Percentiles rank a stretch among this genome's conserved stretches.
These are phyloP conservation scores for Drosophila picticornis DNA, from an alignment of 2,888 invertebrate species.

Conservation along the genomic window DNA sequence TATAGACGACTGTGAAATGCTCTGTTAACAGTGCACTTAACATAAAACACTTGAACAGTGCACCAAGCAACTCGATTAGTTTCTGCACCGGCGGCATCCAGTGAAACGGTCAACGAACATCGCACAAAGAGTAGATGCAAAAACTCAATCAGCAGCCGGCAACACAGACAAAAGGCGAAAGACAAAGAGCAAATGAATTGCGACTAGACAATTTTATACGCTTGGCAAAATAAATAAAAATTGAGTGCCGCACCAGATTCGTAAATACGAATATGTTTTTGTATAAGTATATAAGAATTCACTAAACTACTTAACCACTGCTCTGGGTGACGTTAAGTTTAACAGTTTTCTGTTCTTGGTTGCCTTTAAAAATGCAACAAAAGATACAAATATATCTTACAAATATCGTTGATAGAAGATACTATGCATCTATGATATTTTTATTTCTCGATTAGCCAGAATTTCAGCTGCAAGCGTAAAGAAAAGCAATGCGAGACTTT, in stretches of 20 bases:
- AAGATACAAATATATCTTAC: background rate
- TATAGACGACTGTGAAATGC: background rate
- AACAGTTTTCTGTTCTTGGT: background rate
- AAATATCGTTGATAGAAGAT: background rate
- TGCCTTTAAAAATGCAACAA: background rate
- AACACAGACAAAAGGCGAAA: conserved; percentile 11
- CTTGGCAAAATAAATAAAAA: background rate
- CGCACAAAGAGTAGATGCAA: conserved; percentile 39
- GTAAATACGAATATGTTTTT: background rate
- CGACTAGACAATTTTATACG: conserved; percentile 14
- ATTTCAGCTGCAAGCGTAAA: conserved; percentile 21
- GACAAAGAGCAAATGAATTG: conserved; percentile 2
- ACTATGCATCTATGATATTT: background rate
- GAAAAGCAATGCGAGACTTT: conserved; percentile 37
- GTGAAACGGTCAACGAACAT: conserved; percentile 40
- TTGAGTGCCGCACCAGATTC: background rate
- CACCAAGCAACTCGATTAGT: background rate
- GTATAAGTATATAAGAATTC: background rate
- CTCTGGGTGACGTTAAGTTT: background rate
- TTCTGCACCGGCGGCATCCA: conserved; percentile 3
- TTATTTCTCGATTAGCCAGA: background rate
- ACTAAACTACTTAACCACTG: background rate
- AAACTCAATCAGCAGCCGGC: conserved; percentile 49
- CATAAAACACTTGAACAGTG: background rate
- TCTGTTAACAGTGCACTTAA: background rate